Base-by-base conservation (phyloP, 2,888 invertebrate species). In the Ochropacha duplaris region DNA sequence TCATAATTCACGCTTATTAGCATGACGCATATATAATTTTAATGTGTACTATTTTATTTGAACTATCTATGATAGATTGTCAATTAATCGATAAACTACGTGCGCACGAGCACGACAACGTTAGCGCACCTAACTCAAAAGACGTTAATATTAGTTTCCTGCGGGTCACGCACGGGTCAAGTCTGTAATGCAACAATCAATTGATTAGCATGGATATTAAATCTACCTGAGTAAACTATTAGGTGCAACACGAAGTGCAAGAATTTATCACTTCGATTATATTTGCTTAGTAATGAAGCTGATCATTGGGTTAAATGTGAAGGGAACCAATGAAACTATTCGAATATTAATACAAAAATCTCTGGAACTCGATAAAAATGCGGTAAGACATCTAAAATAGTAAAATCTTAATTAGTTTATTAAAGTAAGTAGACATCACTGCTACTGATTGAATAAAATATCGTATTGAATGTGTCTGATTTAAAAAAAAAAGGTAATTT, bases 181-280 rank as follows among this genome's bases (percentile, higher is more conserved):
- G 60, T 64, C 69, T 72, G 75, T 82, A 79, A 82, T 80, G 77
- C 84, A 69, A 77, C 72, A 82, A 80, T 83, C 77, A 80, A 84
- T 86, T 83, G 80, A 89, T 86, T 86, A 86, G 74, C 71, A 78
- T 78, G 74, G 71, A 77, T 81, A 86, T 85, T 87, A 84, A 84
- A 71, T 73, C 31, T 34, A 31, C 31, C 11, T 36, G 51, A 56
- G 62, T 55, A 62, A 59, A 36, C 36, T 36, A 36, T 36, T 36
- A 63, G n/a, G n/a, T n/a, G n/a, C 60, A 54, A 54, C 56, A 58
- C 55, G 57, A 56, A 56, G 56, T 61, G 63, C 60, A 31, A 22
- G 56, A 57, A 65, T 65, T 65, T 65, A 62, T 67, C 39, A 61
- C 54, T 62, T 63, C 60, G 61, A 66, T 66, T 66, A 61, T 51